Conservation (phyloP, 2,888 invertebrate genomes). For the Dorcus hopei region DNA sequence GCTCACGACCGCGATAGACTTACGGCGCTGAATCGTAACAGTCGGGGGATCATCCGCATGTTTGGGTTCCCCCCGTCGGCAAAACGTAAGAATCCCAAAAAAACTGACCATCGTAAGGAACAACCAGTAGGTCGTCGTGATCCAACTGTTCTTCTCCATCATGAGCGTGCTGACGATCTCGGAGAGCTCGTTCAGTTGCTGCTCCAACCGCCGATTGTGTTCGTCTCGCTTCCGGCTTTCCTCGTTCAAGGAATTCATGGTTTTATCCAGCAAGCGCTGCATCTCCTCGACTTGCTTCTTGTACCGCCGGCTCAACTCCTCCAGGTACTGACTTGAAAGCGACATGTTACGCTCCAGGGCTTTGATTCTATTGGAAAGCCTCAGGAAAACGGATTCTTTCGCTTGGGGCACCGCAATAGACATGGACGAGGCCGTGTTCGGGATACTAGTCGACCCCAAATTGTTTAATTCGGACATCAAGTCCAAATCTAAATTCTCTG, state of each 20-base stretch:
- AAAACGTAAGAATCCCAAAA: constrained; percentile 54
- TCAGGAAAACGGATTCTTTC: constrained; percentile 93
- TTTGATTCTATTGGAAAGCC: constrained; percentile 92
- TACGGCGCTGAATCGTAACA: constrained; percentile 50
- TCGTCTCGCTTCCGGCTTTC: constrained; percentile 78
- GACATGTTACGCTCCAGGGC: constrained; percentile 94
- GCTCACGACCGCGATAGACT: constrained; percentile 64
- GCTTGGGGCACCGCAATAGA: constrained; percentile 37
- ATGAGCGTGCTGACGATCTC: constrained; percentile 58
- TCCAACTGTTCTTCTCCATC: constrained; percentile 64
- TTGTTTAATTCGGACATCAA: constrained; percentile 57
- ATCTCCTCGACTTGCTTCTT: constrained; percentile 96
- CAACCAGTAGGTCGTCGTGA: constrained; percentile 57
- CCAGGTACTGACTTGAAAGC: constrained; percentile 91
- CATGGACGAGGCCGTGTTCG: constrained; percentile 21
- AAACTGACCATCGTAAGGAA: constrained; percentile 53
- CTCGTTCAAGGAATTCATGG: constrained; percentile 68
- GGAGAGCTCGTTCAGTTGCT: constrained; percentile 63
- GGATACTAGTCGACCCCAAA: constrained; percentile 51
- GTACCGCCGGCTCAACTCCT: constrained; percentile 91
- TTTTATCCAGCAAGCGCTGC: constrained; percentile 79
- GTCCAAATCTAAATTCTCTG: constrained; percentile 42
- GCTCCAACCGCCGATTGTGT: constrained; percentile 55
- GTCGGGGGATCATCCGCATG: constrained; percentile 43
- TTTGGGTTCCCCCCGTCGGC: constrained; percentile 56